Base-by-base conservation (phyloP, 2,113 vertebrate genomes). In the Lycaon pictus region DNA sequence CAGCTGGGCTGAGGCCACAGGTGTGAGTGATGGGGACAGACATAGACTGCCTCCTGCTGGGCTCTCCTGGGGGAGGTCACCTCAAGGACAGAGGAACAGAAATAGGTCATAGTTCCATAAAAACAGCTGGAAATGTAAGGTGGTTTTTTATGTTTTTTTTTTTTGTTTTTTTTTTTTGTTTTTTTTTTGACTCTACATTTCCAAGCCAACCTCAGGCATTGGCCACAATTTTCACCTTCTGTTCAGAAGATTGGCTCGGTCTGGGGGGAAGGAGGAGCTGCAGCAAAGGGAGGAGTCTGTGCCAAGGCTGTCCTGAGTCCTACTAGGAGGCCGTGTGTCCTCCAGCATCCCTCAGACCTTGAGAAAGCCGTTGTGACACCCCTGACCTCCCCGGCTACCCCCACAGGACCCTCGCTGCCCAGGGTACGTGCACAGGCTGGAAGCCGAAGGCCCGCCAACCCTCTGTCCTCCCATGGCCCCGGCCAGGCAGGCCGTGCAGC, bases 261-360 rank as follows among this genome's bases (percentile, higher is more conserved):
- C 27, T 0, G 5, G 25, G 37, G 35, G 3, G 9, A 15, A 2
- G 37, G 17, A n/a, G 32, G 13, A 19, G 37, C 37, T 17, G 16
- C 9, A 20, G 25, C 23, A 17, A 7, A 13, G 69, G 3, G 35
- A 29, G 51, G 11, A 7, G 35, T 22, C 25, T 0, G 4, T 0
- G 16, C 17, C 23, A 8, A 81, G 11, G 2, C 12, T 32, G 72
- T 23, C 51, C 60, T 6, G 2, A 7, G 56, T 5, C 2, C 56
- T 19, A 4, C n/a, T 7, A 23, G 60, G 11, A 60, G 7, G 4
- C 11, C 5, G 23, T 6, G 5, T 0, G 23, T 43, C 29, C 37
- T 12, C 23, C 6, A 15, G 37, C 6, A 0, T 48, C 37, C 72
- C 72, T 62, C 72, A 7, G 23, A 27, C 37, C 72, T 48, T 2